phyloP scores from a whole-genome alignment of 2,797 vertebrate genomes.

The Gobionotothen gibberifrons region DNA sequence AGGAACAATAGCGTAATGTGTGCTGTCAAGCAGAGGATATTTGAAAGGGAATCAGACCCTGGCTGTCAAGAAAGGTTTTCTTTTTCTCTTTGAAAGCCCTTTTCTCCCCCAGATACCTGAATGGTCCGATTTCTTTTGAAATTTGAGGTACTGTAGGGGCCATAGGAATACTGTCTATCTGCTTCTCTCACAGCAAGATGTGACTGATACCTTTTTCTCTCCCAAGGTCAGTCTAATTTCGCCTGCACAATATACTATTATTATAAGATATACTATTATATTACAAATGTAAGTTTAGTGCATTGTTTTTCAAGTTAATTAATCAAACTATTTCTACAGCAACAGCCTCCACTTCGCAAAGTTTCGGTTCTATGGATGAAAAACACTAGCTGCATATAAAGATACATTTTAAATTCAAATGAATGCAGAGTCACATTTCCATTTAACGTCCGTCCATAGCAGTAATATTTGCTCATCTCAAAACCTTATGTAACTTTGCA shows the following conservation, averaged over 20 bases:
- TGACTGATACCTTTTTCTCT: constrained; percentile 12
- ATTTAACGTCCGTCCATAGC: background rate
- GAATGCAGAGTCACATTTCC: constrained; percentile 16
- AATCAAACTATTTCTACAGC: background rate
- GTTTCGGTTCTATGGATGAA: background rate
- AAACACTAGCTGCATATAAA: background rate
- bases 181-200: constrained; percentile 30
- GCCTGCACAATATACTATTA: too few relatives aligned
- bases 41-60: constrained; percentile 66
- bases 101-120: constrained; percentile 37
- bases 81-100: constrained; percentile 43
- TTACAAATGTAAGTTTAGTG: background rate
- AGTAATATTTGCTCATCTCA: background rate
- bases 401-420: constrained; percentile 7
- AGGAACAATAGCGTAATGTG: constrained; percentile 68
- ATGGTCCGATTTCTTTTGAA: constrained; percentile 44
- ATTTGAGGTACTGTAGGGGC: constrained; percentile 22
- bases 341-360: background rate
- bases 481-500: constrained; percentile 22
- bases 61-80: constrained; percentile 53
- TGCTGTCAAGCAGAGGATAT: constrained; percentile 59
- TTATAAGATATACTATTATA: too few relatives aligned
- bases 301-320: background rate
- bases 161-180: background rate
- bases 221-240: background rate